phyloP scores from a whole-genome alignment of 2,113 vertebrate species.

The Festucalex cinctus region DNA sequence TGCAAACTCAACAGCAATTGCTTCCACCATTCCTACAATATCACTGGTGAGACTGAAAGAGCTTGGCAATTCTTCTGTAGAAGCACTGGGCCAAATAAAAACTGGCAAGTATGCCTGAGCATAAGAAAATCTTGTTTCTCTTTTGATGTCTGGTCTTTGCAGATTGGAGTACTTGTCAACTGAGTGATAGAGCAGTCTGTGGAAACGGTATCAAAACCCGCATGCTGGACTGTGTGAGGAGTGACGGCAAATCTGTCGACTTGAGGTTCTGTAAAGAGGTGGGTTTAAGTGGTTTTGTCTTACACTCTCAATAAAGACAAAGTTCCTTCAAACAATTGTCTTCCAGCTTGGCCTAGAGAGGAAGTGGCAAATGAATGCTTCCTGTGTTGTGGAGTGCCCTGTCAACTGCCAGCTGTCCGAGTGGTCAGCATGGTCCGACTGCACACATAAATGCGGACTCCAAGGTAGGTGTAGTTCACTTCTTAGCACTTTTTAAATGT shows the following conservation, averaged over 20 bases:
- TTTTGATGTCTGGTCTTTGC: slow-evolving; percentile 6
- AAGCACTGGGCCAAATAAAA: too few relatives aligned
- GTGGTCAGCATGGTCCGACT: slow-evolving; percentile 92
- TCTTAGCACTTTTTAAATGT: not conserved
- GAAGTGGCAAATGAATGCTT: slow-evolving; percentile 91
- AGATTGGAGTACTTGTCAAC: slow-evolving; percentile 99
- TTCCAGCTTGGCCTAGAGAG: slow-evolving; percentile 87
- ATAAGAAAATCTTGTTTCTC: not conserved
- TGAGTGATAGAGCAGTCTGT: slow-evolving; percentile 92
- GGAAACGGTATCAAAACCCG: slow-evolving; percentile 91
- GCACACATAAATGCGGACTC: slow-evolving; percentile 88
- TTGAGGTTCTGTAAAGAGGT: slow-evolving; percentile 90
- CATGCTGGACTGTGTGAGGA: slow-evolving; percentile 95
- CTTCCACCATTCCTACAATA: slow-evolving; percentile 94
- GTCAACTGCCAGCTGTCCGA: slow-evolving; percentile 96
- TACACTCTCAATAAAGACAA: not conserved
- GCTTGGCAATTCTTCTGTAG: not conserved
- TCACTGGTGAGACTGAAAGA: slow-evolving; percentile 79
- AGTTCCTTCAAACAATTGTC: not conserved
- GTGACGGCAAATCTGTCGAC: slow-evolving; percentile 93
- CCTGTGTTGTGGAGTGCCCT: slow-evolving; percentile 92
- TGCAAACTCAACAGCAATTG: slow-evolving; percentile 92
- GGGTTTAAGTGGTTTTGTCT: slow-evolving; percentile 9
- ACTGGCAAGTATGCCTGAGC: not conserved
- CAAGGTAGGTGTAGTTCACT: slow-evolving; percentile 74